A percentile compares a stretch with the other conserved stretches of the same genome.
phyloP scores from a whole-genome alignment of 1,140 invertebrate genomes.

The Hyposmocoma kahamanoa region DNA sequence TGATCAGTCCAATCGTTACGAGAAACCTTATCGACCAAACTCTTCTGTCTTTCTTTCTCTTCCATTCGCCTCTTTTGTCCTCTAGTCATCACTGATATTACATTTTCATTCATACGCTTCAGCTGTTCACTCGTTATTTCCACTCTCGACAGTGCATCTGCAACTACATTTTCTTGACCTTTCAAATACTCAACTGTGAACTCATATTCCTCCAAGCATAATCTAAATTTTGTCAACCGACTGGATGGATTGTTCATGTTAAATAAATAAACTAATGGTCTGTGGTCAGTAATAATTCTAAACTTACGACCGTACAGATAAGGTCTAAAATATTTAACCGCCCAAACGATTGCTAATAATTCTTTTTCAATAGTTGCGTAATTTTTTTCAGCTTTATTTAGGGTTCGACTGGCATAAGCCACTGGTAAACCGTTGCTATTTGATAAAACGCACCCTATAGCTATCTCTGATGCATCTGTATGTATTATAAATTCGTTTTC shows the following conservation, averaged over 20 bases:
- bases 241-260: too few species aligned
- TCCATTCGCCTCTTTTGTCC: not conserved
- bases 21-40: too few species aligned
- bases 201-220: slow-evolving; percentile 43
- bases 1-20: too few species aligned
- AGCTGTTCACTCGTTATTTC: slow-evolving; percentile 7
- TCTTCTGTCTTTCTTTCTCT: not conserved
- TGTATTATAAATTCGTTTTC: slow-evolving; percentile 38
- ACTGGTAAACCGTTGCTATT: slow-evolving; percentile 45
- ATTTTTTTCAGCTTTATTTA: too few species aligned
- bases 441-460: slow-evolving; percentile 38
- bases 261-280: too few species aligned
- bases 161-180: slow-evolving; percentile 22
- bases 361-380: too few species aligned
- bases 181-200: slow-evolving; percentile 41
- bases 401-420: too few species aligned
- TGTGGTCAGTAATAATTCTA: too few species aligned
- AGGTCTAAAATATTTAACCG: slow-evolving; percentile 59
- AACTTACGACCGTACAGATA: slow-evolving; percentile 45
- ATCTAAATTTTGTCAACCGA: too few species aligned
- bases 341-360: too few species aligned
- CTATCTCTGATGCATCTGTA: slow-evolving; percentile 36
- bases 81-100: slow-evolving; percentile 20
- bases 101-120: too few species aligned
- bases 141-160: slow-evolving; percentile 14